Evolutionary conservation across 2,113 vertebrate species (phyloP).

Genomic region (Sterna hirundo): DNA sequence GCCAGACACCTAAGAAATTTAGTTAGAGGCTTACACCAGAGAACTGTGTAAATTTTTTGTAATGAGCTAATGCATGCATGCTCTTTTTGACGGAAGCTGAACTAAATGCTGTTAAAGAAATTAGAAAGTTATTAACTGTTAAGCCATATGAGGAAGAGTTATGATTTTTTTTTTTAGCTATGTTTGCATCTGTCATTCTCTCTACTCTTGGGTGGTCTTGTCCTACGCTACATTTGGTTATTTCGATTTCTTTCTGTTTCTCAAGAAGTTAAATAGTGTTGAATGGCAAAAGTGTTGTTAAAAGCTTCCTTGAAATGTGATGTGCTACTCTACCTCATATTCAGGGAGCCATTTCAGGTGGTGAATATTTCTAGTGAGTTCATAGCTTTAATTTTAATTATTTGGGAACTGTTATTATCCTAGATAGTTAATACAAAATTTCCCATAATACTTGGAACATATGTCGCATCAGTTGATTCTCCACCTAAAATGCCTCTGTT

Average conservation of each 20-base stretch:
- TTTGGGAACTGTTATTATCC: background rate
- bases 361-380: background rate
- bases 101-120: constrained; percentile 12
- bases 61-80: background rate
- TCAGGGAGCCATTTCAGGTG: background rate
- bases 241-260: background rate
- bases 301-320: background rate
- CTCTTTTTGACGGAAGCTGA: background rate
- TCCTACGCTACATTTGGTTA: fast-evolving
- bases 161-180: background rate
- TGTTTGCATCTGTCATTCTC: background rate
- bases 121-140: background rate
- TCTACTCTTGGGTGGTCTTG: background rate
- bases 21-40: background rate
- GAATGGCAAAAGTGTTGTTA: background rate
- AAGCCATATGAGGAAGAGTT: background rate
- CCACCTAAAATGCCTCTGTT: background rate
- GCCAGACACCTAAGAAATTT: background rate
- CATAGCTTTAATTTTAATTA: background rate
- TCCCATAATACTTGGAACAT: background rate
- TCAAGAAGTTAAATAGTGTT: background rate
- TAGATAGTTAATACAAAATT: background rate
- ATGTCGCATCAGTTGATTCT: background rate
- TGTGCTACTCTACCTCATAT: background rate
- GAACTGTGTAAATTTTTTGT: background rate